These are phyloP conservation scores for Myripristis murdjan DNA, from an alignment of 2,797 vertebrate species.

Conservation along the genomic window DNA sequence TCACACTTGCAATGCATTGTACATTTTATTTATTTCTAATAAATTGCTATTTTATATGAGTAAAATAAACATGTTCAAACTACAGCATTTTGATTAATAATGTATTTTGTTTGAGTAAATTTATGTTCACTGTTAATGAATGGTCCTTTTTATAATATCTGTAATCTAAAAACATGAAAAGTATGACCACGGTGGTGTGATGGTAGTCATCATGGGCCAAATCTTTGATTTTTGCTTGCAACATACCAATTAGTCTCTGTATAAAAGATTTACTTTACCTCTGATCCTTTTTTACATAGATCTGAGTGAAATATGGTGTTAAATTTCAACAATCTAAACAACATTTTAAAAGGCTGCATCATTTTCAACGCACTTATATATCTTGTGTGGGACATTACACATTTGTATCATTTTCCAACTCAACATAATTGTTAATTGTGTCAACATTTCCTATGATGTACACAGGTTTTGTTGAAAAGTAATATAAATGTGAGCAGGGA, in stretches of 20 bases:
- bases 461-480: not conserved
- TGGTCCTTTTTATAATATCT: not conserved
- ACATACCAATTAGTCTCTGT: not conserved
- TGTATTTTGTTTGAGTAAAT: not conserved
- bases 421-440: not conserved
- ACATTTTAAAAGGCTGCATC: no score
- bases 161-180: constrained; percentile 1
- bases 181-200: not conserved
- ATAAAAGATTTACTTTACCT: not conserved
- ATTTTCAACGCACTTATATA: no score
- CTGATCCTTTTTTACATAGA: not conserved
- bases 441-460: not conserved
- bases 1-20: constrained; percentile 44
- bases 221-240: not conserved
- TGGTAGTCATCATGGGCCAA: not conserved
- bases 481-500: not conserved
- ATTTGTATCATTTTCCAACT: not conserved
- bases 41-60: constrained; percentile 69
- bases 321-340: not conserved
- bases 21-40: constrained; percentile 72
- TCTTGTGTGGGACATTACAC: not conserved
- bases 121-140: constrained; percentile 17
- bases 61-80: constrained; percentile 63
- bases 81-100: not conserved
- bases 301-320: not conserved